phyloP scores from a whole-genome alignment of 2,113 vertebrate genomes.

The Tyrannus savana region DNA sequence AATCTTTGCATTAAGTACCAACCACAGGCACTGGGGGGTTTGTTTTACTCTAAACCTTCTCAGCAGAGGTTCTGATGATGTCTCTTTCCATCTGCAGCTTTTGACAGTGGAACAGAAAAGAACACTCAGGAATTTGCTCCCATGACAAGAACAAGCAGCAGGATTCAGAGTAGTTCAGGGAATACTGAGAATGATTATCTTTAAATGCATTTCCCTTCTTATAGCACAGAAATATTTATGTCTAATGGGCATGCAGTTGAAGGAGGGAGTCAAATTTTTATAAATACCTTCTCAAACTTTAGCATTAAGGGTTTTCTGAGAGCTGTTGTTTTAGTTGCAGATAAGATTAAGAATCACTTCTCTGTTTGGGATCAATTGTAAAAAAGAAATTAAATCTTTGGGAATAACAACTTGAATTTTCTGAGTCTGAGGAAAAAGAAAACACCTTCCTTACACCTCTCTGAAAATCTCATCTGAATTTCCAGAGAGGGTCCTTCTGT shows the following conservation, averaged over 20 bases:
- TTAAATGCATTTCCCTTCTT: not conserved
- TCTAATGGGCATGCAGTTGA: not conserved
- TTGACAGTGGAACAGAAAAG: not conserved
- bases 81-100: not conserved
- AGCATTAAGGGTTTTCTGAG: not conserved
- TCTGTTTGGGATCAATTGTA: not conserved
- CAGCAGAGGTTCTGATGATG: not conserved
- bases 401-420: not conserved
- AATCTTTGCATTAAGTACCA: not conserved
- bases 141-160: not conserved
- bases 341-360: not conserved
- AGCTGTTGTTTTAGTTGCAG: not conserved
- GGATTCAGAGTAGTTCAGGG: not conserved
- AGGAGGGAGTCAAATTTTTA: not conserved
- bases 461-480: not conserved
- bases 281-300: not conserved
- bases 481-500: not conserved
- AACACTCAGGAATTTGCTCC: not conserved
- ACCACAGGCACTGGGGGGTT: not conserved
- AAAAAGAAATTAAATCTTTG: not conserved
- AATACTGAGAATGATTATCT: not conserved
- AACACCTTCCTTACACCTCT: not conserved
- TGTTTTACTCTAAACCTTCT: not conserved
- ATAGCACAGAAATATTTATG: not conserved
- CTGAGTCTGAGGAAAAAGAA: not conserved